A percentile compares a stretch with the other conserved stretches of the same genome.
Evolutionary conservation across 2,888 invertebrate species (phyloP).

Genomic region (Sminthurides aquaticus): DNA sequence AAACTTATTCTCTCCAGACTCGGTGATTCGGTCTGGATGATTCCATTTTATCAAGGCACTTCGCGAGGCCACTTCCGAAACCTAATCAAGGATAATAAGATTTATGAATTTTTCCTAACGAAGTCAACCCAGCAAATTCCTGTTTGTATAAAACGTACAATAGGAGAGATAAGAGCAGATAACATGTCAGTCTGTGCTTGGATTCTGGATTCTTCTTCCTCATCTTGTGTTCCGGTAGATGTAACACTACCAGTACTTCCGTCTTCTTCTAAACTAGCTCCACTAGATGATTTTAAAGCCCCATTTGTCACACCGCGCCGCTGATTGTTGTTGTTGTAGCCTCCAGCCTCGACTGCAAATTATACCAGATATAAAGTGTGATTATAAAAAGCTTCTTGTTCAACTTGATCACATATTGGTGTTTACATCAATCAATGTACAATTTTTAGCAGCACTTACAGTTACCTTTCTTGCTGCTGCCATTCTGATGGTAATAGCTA

Average conservation of each 20-base stretch:
- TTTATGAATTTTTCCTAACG: background rate
- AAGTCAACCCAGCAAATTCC: background rate
- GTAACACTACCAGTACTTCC: constrained; percentile 55
- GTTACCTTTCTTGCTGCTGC: constrained; percentile 52
- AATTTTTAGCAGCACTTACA: background rate
- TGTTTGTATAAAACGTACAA: constrained; percentile 50
- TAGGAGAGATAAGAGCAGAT: constrained; percentile 66
- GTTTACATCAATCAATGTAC: too few species aligned
- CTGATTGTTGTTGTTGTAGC: constrained; percentile 28
- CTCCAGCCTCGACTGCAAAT: constrained; percentile 21
- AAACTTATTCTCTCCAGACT: constrained; percentile 51
- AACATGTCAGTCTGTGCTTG: constrained; percentile 59
- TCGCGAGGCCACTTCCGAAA: constrained; percentile 72
- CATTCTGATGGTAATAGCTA: constrained; percentile 34
- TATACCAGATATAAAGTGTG: constrained; percentile 1
- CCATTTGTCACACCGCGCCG: constrained; percentile 39
- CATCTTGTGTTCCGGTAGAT: constrained; percentile 52
- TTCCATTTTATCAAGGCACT: constrained; percentile 80
- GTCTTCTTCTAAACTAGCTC: constrained; percentile 46
- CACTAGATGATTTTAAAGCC: constrained; percentile 30
- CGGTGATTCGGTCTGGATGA: constrained; percentile 54
- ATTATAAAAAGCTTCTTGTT: background rate
- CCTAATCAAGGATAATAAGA: constrained; percentile 54
- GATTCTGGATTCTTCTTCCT: constrained; percentile 60
- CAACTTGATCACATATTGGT: too few species aligned